phyloP scores from a whole-genome alignment of 2,888 invertebrate species.

The Pomacea canaliculata region DNA sequence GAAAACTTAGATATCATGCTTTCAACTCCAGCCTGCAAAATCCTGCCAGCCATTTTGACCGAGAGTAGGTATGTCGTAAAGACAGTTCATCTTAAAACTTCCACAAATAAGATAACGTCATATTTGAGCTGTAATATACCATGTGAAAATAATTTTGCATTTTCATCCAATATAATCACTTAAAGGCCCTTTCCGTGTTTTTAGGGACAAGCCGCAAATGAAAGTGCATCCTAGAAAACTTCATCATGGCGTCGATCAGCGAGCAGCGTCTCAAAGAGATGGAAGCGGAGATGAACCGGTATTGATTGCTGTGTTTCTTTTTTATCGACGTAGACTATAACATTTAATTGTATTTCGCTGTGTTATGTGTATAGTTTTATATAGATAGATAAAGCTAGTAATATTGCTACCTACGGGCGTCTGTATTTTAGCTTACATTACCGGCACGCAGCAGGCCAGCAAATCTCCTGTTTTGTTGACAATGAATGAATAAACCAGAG shows the following conservation, averaged over 20 bases:
- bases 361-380: background rate
- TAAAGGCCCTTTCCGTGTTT: background rate
- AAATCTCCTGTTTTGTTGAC: too few species aligned
- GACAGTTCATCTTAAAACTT: too few species aligned
- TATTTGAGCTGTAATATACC: background rate
- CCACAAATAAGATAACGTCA: background rate
- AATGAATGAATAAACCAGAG: too few species aligned
- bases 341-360: background rate
- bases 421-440: too few species aligned
- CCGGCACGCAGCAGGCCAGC: too few species aligned
- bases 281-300: slow-evolving; percentile 69
- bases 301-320: slow-evolving; percentile 2
- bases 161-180: background rate
- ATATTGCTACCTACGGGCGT: too few species aligned
- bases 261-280: slow-evolving; percentile 63
- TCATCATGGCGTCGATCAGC: slow-evolving; percentile 53
- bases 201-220: background rate
- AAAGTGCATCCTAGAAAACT: slow-evolving; percentile 1
- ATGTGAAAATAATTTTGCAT: background rate
- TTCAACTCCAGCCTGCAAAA: background rate
- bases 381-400: too few species aligned
- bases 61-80: background rate
- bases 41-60: background rate
- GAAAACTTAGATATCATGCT: background rate
- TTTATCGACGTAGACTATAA: background rate